Conservation (phyloP, 1,140 invertebrate species). For the Drosophila sucinea region DNA sequence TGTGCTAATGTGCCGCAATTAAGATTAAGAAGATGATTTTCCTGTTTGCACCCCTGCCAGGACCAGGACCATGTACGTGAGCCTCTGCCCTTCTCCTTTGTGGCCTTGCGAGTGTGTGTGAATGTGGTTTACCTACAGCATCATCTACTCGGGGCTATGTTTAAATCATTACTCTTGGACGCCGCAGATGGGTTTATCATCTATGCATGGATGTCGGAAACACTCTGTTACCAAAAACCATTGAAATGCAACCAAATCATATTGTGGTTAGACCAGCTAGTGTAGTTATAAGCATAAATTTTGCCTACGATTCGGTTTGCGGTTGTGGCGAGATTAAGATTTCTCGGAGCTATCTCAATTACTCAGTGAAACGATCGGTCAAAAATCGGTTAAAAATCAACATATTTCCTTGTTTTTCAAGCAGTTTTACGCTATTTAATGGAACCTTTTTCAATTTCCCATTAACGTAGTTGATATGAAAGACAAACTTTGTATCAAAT, state of each 20-base stretch:
- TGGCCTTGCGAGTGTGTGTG: slow-evolving; percentile 17
- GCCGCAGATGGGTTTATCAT: neutral
- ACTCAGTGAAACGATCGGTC: too few species aligned
- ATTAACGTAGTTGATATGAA: too few species aligned
- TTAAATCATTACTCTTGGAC: neutral
- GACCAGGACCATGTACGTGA: neutral
- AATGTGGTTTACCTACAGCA: neutral
- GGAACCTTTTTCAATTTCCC: too few species aligned
- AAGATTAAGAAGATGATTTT: slow-evolving; percentile 81
- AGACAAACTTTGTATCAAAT: too few species aligned
- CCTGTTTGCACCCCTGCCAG: slow-evolving; percentile 38
- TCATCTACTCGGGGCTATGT: neutral
- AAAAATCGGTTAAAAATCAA: too few species aligned
- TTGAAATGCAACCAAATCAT: neutral
- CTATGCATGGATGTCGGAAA: neutral
- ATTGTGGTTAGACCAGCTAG: neutral
- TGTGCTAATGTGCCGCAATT: slow-evolving; percentile 81
- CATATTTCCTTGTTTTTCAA: too few species aligned
- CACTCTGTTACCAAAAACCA: neutral
- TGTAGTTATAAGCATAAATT: neutral
- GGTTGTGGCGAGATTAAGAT: neutral
- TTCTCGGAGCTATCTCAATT: neutral
- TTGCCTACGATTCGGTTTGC: neutral
- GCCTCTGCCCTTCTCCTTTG: neutral
- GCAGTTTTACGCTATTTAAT: too few species aligned